Evolutionary conservation across 2,888 invertebrate genomes (phyloP).

Genomic region (Ligdia adustata): DNA sequence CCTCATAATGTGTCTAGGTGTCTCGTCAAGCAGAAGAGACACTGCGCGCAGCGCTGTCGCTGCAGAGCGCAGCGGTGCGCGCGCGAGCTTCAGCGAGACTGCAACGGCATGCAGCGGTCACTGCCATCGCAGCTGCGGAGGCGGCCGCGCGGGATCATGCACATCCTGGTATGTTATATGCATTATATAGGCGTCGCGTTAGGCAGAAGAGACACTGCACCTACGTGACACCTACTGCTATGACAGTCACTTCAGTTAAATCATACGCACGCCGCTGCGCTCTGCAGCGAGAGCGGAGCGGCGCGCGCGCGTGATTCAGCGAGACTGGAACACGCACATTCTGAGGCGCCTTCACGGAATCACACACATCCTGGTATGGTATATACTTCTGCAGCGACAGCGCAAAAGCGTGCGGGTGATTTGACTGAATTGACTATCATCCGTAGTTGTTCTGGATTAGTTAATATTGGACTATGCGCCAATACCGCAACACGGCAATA

Average conservation of each 20-base stretch:
- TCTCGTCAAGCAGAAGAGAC: conserved; percentile 63
- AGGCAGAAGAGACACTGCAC: conserved; percentile 57
- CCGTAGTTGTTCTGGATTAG: too few species aligned
- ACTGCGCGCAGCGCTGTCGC: conserved; percentile 54
- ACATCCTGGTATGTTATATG: conserved; percentile 64
- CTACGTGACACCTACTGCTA: conserved; percentile 67
- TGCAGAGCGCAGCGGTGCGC: conserved; percentile 56
- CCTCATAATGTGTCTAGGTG: conserved; percentile 56
- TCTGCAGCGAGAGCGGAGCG: conserved; percentile 54
- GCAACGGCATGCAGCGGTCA: conserved; percentile 64
- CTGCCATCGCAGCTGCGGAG: conserved; percentile 71
- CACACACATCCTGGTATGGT: too few species aligned
- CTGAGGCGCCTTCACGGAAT: too few species aligned
- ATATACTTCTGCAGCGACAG: too few species aligned
- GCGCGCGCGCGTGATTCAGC: too few species aligned
- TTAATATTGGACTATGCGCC: too few species aligned
- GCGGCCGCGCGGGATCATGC: conserved; percentile 54
- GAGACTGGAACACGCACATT: too few species aligned
- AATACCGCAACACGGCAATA: too few species aligned
- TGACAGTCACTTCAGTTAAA: conserved; percentile 68
- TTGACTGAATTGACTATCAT: too few species aligned
- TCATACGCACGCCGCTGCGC: conserved; percentile 57
- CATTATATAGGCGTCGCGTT: too few species aligned
- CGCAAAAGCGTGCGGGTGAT: too few species aligned
- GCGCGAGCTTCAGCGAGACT: conserved; percentile 65